These are phyloP conservation scores for Melitaea cinxia DNA, from an alignment of 1,140 invertebrate species.

Conservation along the genomic window DNA sequence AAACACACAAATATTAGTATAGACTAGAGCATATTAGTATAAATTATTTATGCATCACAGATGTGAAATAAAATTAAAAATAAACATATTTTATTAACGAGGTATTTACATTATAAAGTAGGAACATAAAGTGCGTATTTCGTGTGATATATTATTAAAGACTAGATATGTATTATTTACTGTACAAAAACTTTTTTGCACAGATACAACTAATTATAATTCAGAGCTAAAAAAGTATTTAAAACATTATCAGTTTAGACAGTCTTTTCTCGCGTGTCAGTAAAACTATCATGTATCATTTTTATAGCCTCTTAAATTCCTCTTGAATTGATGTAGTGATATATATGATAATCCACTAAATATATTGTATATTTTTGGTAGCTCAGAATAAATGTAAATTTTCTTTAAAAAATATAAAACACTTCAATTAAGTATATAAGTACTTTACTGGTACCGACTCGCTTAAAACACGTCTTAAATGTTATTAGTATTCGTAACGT, in stretches of 20 bases:
- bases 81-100: too few species aligned
- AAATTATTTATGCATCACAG: too few species aligned
- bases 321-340: background rate
- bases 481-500: too few species aligned
- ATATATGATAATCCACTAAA: conserved; percentile 6
- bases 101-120: too few species aligned
- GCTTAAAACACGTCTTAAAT: too few species aligned
- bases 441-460: too few species aligned
- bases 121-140: background rate
- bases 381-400: too few species aligned
- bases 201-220: background rate
- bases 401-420: too few species aligned
- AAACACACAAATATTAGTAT: too few species aligned
- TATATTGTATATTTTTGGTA: background rate
- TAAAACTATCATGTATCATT: conserved; percentile 11
- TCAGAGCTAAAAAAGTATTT: background rate
- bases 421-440: too few species aligned
- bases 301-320: conserved; percentile 7
- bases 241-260: background rate
- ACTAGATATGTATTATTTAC: background rate
- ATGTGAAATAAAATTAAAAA: too few species aligned
- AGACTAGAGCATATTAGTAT: too few species aligned
- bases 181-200: background rate
- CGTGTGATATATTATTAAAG: background rate
- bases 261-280: background rate